A percentile compares a stretch with the other conserved stretches of the same genome.
These are phyloP conservation scores for Tethea ocularis DNA, from an alignment of 2,888 invertebrate species.

Conservation along the genomic window DNA sequence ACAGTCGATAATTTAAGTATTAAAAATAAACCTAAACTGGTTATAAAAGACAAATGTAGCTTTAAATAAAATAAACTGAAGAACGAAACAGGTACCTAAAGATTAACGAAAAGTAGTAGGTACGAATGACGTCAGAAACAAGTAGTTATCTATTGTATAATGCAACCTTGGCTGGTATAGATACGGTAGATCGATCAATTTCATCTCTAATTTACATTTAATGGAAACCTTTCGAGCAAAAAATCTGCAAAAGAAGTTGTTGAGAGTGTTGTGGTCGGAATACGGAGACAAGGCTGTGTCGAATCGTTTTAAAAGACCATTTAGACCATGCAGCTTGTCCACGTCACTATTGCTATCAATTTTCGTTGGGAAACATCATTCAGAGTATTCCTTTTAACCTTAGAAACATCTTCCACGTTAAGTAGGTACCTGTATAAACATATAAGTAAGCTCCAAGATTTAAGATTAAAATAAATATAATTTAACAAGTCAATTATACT, in stretches of 20 bases:
- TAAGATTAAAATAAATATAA: background rate
- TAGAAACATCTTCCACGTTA: too few relatives aligned
- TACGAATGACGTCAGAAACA: constrained; percentile 38
- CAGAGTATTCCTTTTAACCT: background rate
- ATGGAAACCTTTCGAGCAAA: constrained; percentile 54
- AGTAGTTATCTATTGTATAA: constrained; percentile 37
- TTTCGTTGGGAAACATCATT: background rate
- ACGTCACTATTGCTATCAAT: constrained; percentile 12
- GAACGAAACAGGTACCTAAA: constrained; percentile 20
- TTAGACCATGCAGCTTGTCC: constrained; percentile 26
- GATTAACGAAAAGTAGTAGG: constrained; percentile 24
- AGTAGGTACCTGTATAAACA: too few relatives aligned
- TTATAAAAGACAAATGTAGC: constrained; percentile 28
- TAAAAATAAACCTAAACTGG: constrained; percentile 29
- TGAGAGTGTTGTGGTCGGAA: constrained; percentile 29
- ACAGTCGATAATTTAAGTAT: constrained; percentile 32
- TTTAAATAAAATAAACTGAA: constrained; percentile 23
- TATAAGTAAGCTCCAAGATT: too few relatives aligned
- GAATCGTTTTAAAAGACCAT: constrained; percentile 35
- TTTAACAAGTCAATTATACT: background rate
- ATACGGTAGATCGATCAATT: constrained; percentile 51
- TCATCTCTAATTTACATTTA: constrained; percentile 60
- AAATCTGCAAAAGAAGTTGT: constrained; percentile 34
- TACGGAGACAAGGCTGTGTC: constrained; percentile 44
- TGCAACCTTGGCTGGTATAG: constrained; percentile 41